These are phyloP conservation scores for Drosophila longiperda DNA, from an alignment of 2,888 invertebrate genomes.

Conservation along the genomic window DNA sequence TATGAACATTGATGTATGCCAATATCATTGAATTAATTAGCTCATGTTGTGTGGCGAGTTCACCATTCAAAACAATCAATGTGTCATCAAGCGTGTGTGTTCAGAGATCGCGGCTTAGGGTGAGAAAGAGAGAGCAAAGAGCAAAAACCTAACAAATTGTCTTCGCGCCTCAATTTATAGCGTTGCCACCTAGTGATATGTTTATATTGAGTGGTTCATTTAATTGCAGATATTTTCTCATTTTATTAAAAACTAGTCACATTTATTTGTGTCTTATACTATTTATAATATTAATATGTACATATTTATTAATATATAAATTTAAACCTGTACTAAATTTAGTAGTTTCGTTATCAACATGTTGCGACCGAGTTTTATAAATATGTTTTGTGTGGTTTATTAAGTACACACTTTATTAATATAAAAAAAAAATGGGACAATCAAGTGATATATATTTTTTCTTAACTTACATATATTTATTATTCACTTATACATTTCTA, in stretches of 20 bases:
- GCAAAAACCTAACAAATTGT: slow-evolving; percentile 21
- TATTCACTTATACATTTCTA: background rate
- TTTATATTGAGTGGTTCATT: background rate
- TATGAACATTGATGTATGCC: slow-evolving; percentile 37
- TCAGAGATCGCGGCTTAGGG: background rate
- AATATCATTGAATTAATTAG: slow-evolving; percentile 52
- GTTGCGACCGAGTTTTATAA: too few relatives aligned
- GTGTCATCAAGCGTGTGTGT: slow-evolving; percentile 27
- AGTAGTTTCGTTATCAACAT: too few relatives aligned
- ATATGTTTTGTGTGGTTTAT: too few relatives aligned
- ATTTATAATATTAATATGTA: too few relatives aligned
- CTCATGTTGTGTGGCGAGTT: slow-evolving; percentile 22
- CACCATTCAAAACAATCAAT: slow-evolving; percentile 55
- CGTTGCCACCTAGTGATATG: slow-evolving; percentile 34
- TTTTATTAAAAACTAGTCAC: too few relatives aligned
- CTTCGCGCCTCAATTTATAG: slow-evolving; percentile 32
- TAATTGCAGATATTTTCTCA: background rate
- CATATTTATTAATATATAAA: too few relatives aligned
- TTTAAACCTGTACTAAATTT: too few relatives aligned
- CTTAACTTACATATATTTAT: background rate
- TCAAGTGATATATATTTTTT: background rate
- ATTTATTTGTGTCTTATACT: too few relatives aligned
- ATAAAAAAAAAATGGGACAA: background rate
- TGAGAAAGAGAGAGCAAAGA: slow-evolving; percentile 9
- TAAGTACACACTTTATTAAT: background rate